phyloP scores from a whole-genome alignment of 1,140 invertebrate species.

The Drosophila eugracilis region DNA sequence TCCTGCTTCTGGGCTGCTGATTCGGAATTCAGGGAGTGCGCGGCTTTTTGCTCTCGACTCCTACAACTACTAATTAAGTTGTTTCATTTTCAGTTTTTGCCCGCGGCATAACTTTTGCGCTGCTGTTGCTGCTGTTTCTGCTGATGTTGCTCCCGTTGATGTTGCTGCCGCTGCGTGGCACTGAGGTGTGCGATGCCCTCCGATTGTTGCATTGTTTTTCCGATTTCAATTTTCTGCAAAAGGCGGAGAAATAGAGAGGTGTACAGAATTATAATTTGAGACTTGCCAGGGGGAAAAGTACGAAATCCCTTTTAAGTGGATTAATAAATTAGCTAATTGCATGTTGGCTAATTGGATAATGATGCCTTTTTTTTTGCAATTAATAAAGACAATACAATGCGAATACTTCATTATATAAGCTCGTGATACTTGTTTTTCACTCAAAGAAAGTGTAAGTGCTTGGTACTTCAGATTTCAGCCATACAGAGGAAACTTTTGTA shows the following conservation, averaged over 20 bases:
- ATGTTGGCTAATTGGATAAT: slow-evolving; percentile 24
- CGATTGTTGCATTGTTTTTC: slow-evolving; percentile 73
- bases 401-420: no score
- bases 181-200: slow-evolving; percentile 56
- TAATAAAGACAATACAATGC: neutral
- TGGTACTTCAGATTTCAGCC: no score
- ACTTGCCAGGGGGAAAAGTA: slow-evolving; percentile 2
- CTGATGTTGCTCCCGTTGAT: slow-evolving; percentile 20
- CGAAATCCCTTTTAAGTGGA: slow-evolving; percentile 33
- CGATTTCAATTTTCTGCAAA: slow-evolving; percentile 36
- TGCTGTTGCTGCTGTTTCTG: slow-evolving; percentile 22
- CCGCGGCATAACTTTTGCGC: slow-evolving; percentile 66
- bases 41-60: slow-evolving; percentile 54
- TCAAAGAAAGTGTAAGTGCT: no score
- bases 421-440: no score
- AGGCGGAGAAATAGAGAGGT: slow-evolving; percentile 15
- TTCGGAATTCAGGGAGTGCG: slow-evolving; percentile 39
- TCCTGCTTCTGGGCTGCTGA: slow-evolving; percentile 7
- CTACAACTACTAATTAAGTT: slow-evolving; percentile 80
- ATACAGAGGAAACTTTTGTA: no score
- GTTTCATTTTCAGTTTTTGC: slow-evolving; percentile 79
- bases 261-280: slow-evolving; percentile 54
- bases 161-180: slow-evolving; percentile 44
- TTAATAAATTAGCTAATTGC: slow-evolving; percentile 41
- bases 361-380: neutral